A percentile compares a stretch with the other conserved stretches of the same genome.
phyloP scores from a whole-genome alignment of 2,888 invertebrate genomes.

The Chydorus sphaericus region DNA sequence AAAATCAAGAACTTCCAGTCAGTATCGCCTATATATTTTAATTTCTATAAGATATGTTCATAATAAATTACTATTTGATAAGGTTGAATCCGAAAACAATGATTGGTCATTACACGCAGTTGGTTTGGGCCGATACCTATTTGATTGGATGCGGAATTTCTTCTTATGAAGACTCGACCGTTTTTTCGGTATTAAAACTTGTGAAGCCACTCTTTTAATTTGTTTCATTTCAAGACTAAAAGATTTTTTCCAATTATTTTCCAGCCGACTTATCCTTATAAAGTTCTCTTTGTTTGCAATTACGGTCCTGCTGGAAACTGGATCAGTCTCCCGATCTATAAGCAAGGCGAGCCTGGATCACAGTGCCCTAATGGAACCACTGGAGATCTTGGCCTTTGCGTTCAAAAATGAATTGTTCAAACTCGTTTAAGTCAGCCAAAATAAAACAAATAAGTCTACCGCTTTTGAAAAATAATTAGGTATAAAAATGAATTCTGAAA shows the following conservation, averaged over 20 bases:
- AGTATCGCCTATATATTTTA: too few species aligned
- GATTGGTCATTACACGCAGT: conserved; percentile 39
- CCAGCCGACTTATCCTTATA: conserved; percentile 33
- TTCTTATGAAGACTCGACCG: conserved; percentile 53
- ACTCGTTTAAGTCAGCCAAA: background rate
- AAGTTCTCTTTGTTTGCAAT: conserved; percentile 70
- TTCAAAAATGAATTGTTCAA: background rate
- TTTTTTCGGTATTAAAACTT: conserved; percentile 29
- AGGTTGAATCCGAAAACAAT: background rate
- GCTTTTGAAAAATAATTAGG: too few species aligned
- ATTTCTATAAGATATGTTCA: background rate
- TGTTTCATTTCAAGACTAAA: background rate
- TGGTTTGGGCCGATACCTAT: conserved; percentile 76
- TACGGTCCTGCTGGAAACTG: conserved; percentile 51
- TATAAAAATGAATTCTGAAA: too few species aligned
- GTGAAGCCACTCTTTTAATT: background rate
- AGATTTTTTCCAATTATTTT: background rate
- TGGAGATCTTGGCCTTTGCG: background rate
- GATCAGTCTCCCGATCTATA: conserved; percentile 25
- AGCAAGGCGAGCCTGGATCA: conserved; percentile 23
- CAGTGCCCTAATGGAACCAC: conserved; percentile 23
- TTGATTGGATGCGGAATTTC: conserved; percentile 75
- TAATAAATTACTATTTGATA: background rate
- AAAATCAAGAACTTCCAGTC: background rate
- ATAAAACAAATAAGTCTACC: too few species aligned